Base-by-base conservation (phyloP, 2,113 vertebrate genomes). In the Carassius carassius region DNA sequence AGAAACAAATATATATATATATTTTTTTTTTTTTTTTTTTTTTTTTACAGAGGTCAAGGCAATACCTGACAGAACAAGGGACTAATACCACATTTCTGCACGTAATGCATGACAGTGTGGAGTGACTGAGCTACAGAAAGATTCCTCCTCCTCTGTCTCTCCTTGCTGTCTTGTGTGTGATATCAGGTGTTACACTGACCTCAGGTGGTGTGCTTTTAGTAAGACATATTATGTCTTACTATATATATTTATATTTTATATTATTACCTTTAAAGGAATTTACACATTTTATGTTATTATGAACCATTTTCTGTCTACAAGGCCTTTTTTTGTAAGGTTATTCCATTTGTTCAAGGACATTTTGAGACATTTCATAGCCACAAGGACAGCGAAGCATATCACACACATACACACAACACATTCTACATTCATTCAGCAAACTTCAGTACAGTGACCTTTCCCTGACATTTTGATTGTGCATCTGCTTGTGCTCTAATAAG, bases 121-220 rank as follows among this genome's bases (percentile, higher is more conserved):
- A 69, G 32, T 69, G 29, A 69, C 10, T 62, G 29, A 13, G 21
- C 32, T 60, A 2, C 54, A 41, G 32, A 44, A 16, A 41, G 12
- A 16, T 16, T 25, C 13, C 12, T 44, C n/a, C 70, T 73, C 37
- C 37, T 74, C 21, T 13, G 1, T 37, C 21, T 74, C n/a, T 6
- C 41, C 44, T 49, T 23, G 23, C 16, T 74, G 51, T 60, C 29
- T 62, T 17, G n/a, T 63, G 47, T 78, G 25, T 69, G 17, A 63
- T 62, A 82, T 74, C 82, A 91, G 72, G 90, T 86, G 84, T 84
- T 87, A 93, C 79, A 94, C 88, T 95, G 94, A 94, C 94, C 92
- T 88, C 94, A 89, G 88, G 92, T 94, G 94, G 93, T 79, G 56
- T 75, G 62, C 81, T 83, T 54, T 62, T 56, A 87, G 87, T 88